A percentile compares a stretch with the other conserved stretches of the same genome.
Conservation (phyloP, 1,140 invertebrate genomes). For the Stegodyphus dumicola region DNA sequence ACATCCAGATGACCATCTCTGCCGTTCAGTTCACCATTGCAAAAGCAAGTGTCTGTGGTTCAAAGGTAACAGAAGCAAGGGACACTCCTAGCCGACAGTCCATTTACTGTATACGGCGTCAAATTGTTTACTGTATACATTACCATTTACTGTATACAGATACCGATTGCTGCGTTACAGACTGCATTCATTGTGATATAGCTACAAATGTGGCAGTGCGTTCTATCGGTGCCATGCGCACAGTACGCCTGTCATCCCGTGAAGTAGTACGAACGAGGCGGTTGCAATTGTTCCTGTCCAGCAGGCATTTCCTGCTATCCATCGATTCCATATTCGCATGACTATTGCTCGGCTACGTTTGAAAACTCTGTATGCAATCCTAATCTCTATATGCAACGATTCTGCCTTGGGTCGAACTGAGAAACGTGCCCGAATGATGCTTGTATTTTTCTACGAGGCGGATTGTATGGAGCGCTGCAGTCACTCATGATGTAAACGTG, state of each 20-base stretch:
- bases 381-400: background rate
- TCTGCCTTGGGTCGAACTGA: background rate
- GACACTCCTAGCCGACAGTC: background rate
- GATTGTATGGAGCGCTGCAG: background rate
- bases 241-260: background rate
- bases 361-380: background rate
- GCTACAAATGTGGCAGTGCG: background rate
- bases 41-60: slow-evolving; percentile 5
- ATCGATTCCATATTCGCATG: background rate
- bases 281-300: background rate
- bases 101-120: background rate
- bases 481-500: too few relatives aligned
- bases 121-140: background rate
- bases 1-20: background rate
- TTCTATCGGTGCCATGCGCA: background rate
- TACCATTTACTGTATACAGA: background rate
- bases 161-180: background rate
- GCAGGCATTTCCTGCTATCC: background rate
- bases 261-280: background rate
- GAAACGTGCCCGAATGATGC: background rate
- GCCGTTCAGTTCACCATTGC: background rate
- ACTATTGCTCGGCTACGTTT: background rate
- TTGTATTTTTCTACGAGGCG: background rate
- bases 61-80: background rate
- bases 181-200: background rate